A percentile compares a stretch with the other conserved stretches of the same genome.
Conservation (phyloP, 2,888 invertebrate species). For the Platycnemis pennipes region DNA sequence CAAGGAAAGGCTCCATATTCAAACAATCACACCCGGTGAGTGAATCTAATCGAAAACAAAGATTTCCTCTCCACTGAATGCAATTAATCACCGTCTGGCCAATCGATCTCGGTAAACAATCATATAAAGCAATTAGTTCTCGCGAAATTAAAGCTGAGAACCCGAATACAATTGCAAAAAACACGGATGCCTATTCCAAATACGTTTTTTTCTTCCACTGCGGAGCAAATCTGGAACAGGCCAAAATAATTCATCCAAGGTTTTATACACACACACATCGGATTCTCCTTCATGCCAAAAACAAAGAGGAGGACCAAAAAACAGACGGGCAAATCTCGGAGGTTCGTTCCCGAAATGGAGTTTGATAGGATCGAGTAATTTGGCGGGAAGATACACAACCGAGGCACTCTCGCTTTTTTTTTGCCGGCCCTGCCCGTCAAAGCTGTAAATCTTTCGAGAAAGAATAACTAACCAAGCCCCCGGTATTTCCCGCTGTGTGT, state of each 20-base stretch:
- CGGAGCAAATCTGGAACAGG: neutral
- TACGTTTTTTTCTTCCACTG: neutral
- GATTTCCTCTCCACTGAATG: neutral
- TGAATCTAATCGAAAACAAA: neutral
- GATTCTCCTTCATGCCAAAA: neutral
- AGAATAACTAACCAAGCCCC: constrained; percentile 43
- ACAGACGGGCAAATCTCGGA: constrained; percentile 34
- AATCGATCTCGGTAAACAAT: neutral
- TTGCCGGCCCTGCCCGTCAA: neutral
- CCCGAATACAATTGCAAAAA: neutral
- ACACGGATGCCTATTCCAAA: neutral
- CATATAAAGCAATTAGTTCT: neutral
- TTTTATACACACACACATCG: neutral
- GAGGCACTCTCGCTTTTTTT: neutral
- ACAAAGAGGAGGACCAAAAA: neutral
- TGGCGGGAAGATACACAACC: neutral
- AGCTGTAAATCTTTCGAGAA: constrained; percentile 53
- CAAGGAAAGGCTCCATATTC: neutral
- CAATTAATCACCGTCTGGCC: neutral
- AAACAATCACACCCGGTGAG: neutral
- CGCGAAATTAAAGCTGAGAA: neutral
- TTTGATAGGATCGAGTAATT: constrained; percentile 47
- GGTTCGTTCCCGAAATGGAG: neutral
- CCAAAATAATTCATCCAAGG: constrained; percentile 28
- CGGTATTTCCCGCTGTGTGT: neutral